Evolutionary conservation across 2,113 vertebrate species (phyloP).

Genomic region (Lamprotornis superbus): DNA sequence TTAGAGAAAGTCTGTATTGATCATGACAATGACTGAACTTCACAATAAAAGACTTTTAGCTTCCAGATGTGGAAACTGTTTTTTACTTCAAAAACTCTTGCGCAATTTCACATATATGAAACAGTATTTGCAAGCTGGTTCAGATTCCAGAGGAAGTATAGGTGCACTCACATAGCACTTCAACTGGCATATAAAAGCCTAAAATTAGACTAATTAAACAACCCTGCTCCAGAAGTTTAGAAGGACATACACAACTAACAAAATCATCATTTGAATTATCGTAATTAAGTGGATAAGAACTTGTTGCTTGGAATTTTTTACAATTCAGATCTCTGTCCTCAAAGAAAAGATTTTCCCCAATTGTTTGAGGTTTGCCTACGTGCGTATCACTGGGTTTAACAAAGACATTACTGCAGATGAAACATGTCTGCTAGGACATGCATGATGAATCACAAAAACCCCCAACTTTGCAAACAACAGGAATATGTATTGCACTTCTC

Average conservation of each 20-base stretch:
- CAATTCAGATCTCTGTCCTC: neutral
- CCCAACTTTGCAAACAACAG: neutral
- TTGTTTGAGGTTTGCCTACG: neutral
- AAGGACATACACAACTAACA: neutral
- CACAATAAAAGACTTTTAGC: neutral
- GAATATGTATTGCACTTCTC: neutral
- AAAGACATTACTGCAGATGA: neutral
- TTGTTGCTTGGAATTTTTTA: neutral
- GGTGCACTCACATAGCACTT: neutral
- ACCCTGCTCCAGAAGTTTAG: neutral
- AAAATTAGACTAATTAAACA: neutral
- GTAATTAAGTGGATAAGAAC: neutral
- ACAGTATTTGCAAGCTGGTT: neutral
- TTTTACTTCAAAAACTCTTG: neutral
- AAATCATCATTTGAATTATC: neutral
- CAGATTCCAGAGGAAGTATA: neutral
- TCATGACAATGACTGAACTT: neutral
- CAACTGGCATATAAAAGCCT: neutral
- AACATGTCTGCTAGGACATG: accelerated
- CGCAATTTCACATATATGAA: neutral
- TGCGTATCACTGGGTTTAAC: neutral
- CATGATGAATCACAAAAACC: neutral
- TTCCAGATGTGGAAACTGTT: neutral
- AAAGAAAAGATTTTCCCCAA: neutral
- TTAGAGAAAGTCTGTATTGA: neutral